These are phyloP conservation scores for Drosophila azteca DNA, from an alignment of 1,140 invertebrate species.

Conservation along the genomic window DNA sequence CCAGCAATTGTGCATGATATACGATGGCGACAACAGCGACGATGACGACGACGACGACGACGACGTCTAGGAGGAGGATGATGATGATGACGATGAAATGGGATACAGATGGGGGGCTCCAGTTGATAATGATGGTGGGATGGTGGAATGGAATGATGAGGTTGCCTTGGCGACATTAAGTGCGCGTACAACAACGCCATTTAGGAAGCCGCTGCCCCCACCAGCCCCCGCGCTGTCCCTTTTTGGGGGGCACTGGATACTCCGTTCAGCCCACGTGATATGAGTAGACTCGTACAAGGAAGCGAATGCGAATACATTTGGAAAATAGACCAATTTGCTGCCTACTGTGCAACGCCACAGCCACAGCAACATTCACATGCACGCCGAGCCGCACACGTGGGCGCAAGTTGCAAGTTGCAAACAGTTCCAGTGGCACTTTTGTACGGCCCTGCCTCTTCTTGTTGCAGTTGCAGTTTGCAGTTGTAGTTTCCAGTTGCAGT, in stretches of 20 bases:
- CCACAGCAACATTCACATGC: slow-evolving; percentile 18
- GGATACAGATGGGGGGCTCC: too few relatives aligned
- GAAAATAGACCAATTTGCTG: slow-evolving; percentile 81
- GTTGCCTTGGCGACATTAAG: slow-evolving; percentile 53
- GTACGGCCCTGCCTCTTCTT: background rate
- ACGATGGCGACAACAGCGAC: slow-evolving; percentile 74
- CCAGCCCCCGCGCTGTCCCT: too few relatives aligned
- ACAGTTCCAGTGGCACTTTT: slow-evolving; percentile 7
- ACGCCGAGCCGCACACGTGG: slow-evolving; percentile 26
- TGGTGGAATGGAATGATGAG: slow-evolving; percentile 18
- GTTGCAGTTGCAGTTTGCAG: slow-evolving; percentile 35
- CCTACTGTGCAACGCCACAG: slow-evolving; percentile 65
- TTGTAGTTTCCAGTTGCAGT: slow-evolving; percentile 27
- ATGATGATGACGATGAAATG: slow-evolving; percentile 14
- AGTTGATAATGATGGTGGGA: slow-evolving; percentile 1
- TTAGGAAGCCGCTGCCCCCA: slow-evolving; percentile 50
- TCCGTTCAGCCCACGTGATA: slow-evolving; percentile 55
- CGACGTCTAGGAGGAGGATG: background rate
- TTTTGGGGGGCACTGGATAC: slow-evolving; percentile 4
- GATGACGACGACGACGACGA: slow-evolving; percentile 11
- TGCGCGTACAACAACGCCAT: slow-evolving; percentile 67
- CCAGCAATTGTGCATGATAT: slow-evolving; percentile 76
- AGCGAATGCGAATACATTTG: slow-evolving; percentile 66
- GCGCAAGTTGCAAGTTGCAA: slow-evolving; percentile 30
- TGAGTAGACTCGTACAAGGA: slow-evolving; percentile 44